Evolutionary conservation across 2,888 invertebrate genomes (phyloP), one percentile per base, ranked within the genome.

Genomic region (Teleogryllus oceanicus): DNA sequence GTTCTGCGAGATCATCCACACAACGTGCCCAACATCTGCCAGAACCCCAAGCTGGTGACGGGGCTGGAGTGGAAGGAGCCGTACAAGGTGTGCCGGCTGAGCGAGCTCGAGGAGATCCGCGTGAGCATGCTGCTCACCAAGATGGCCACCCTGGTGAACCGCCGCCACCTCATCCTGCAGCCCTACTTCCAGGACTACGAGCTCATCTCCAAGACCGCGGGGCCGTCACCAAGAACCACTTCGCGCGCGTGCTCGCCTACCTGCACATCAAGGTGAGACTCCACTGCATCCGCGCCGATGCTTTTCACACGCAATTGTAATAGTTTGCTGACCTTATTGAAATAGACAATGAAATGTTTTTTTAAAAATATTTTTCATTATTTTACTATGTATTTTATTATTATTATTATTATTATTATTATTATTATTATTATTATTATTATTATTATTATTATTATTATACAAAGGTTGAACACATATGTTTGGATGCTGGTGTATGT

Each of bases 181-280:
- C 94, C 94, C 0, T 94, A 93, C 86, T 93, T 93, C 86, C 92
- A 93, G 86, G 93, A 93, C 85, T 93, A 93, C 83, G 92, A 93
- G 84, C 86, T 92, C 93, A 90, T 94, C 50, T 90, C 94, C 0
- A 92, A 93, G 86, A 93, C 93, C 86, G 90, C 89, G 95, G 94
- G 8, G 91, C 92, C 2, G 92, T 94, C 24, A 94, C 94, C 0
- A 90, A 94, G 49, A 90, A 92, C 0, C 94, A 94, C 86, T 94
- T 95, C 85, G 92, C 92, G 0, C 90, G 94, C 81, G 90, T 95
- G 81, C 87, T 95, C 20, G 90, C 91, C 84, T 94, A 92, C 86
- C 88, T 94, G 84, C 92, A 92, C 79, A 90, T 37, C 37, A 37
- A 37, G 37, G 37, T 37, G 4, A 4, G 37, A 5, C 5, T 1